Evolutionary conservation across 1,140 invertebrate genomes (phyloP).

Genomic region (Eumaeus atala): DNA sequence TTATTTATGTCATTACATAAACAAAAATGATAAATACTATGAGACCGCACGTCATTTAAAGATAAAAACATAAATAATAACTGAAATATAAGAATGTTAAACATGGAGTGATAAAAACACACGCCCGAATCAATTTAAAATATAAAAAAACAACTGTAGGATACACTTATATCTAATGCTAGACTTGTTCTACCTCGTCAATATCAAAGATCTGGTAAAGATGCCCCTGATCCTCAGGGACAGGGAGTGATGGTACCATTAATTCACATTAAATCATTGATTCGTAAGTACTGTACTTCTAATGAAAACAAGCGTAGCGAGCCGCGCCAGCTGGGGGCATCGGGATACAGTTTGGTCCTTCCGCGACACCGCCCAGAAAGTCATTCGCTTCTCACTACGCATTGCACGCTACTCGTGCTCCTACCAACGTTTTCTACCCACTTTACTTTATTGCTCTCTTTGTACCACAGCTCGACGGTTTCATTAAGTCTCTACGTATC

Average conservation of each 20-base stretch:
- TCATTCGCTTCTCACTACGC: conserved; percentile 36
- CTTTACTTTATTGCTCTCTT: conserved; percentile 66
- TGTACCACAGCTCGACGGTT: conserved; percentile 71
- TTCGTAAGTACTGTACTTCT: conserved; percentile 9
- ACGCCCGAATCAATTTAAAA: too few relatives aligned
- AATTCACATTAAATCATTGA: conserved; percentile 8
- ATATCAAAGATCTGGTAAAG: too few relatives aligned
- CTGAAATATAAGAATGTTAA: too few relatives aligned
- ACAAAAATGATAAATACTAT: too few relatives aligned
- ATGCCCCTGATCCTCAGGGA: too few relatives aligned
- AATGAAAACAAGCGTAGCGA: conserved; percentile 16
- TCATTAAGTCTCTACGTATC: conserved; percentile 71
- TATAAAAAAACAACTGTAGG: too few relatives aligned
- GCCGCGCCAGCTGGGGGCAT: conserved; percentile 26
- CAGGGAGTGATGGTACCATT: conserved; percentile 1
- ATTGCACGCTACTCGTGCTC: conserved; percentile 52
- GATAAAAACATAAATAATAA: too few relatives aligned
- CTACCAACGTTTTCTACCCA: conserved; percentile 46
- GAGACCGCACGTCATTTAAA: too few relatives aligned
- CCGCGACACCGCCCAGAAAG: conserved; percentile 31
- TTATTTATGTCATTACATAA: background rate
- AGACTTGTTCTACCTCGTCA: background rate
- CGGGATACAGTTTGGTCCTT: conserved; percentile 57
- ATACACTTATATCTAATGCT: conserved; percentile 1
- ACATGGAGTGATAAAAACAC: too few relatives aligned